Conservation (phyloP, 92 coral and sea anemone species). For the Bergia sp. region DNA sequence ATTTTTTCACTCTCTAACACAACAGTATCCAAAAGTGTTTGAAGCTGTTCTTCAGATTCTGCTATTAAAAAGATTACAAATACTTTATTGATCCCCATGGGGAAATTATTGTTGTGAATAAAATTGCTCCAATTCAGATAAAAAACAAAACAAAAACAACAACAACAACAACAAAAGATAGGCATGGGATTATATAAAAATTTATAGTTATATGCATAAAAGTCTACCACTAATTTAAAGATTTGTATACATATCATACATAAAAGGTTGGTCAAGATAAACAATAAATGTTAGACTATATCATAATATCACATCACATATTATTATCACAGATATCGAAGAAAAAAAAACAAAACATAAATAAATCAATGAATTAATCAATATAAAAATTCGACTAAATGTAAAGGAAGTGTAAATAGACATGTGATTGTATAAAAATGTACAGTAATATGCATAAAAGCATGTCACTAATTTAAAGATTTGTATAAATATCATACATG, state of each 20-base stretch:
- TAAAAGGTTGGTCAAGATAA: conserved; percentile 3
- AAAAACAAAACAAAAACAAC: not conserved
- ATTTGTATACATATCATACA: conserved; percentile 10
- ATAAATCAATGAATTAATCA: not conserved
- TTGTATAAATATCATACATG: conserved; percentile 7
- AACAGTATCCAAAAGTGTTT: no score
- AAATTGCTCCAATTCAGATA: conserved; percentile 8
- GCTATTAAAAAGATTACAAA: conserved; percentile 12
- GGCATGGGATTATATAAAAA: conserved; percentile 9
- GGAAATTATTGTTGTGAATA: conserved; percentile 12
- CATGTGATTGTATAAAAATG: conserved; percentile 6
- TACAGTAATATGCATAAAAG: conserved; percentile 1
- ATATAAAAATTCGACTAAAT: not conserved
- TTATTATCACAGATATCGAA: conserved; percentile 12
- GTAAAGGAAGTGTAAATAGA: conserved; percentile 11
- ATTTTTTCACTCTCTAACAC: no score
- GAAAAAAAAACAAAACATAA: not conserved
- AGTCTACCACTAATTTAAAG: conserved; percentile 4
- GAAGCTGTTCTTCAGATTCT: no score
- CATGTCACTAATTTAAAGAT: conserved; percentile 1
- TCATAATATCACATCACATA: conserved; percentile 7
- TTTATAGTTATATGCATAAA: conserved; percentile 5
- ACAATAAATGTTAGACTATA: not conserved
- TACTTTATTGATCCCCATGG: conserved; percentile 13
- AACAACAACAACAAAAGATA: not conserved